Evolutionary conservation across 2,888 invertebrate species (phyloP), one percentile per base, ranked within the genome.

Genomic region (Drosophila rubida): DNA sequence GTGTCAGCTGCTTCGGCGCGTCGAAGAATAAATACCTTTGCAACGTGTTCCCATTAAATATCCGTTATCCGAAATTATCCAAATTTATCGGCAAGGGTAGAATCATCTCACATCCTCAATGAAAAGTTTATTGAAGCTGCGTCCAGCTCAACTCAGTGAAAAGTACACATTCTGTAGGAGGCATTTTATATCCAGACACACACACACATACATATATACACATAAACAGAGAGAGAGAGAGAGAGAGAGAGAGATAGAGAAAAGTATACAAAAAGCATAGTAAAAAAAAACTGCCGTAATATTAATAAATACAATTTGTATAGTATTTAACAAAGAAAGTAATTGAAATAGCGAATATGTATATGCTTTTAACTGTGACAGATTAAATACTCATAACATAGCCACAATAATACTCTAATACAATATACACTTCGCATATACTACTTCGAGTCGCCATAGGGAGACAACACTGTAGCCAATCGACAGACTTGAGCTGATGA

Each of bases 221-320:
- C n/a, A 16, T 2, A 11, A 42, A 49, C 32, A 23, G 32, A 32
- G 8, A 48, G 4, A 48, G 9, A 50, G 16, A 42, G 14, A 30
- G 30, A 48, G 30, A 39, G 8, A 19, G 16, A 16, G 41, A 41
- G 41, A 41, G 41, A 41, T 13, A 41, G 19, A 23, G 30, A 30
- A 53, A 27, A 41, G 23, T 39, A 39, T 44, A 7, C 13, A 50
- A 54, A 61, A 58, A 54, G 46, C 49, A 59, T 59, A 57, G 49
- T 65, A 54, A 58, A 75, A 57, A 59, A 49, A 54, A 75, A 74
- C 74, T 74, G 74, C 74, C 76, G 62, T 75, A 75, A 62, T 70
- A 62, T 62, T 70, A 62, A 59, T 54, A 49, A 75, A 39, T 14
- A 27, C 25, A 44, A 66, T 63, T 60, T 71, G 51, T 67, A 67